Evolutionary conservation across 2,797 vertebrate genomes (phyloP).

Genomic region (Molossus alvarezi): DNA sequence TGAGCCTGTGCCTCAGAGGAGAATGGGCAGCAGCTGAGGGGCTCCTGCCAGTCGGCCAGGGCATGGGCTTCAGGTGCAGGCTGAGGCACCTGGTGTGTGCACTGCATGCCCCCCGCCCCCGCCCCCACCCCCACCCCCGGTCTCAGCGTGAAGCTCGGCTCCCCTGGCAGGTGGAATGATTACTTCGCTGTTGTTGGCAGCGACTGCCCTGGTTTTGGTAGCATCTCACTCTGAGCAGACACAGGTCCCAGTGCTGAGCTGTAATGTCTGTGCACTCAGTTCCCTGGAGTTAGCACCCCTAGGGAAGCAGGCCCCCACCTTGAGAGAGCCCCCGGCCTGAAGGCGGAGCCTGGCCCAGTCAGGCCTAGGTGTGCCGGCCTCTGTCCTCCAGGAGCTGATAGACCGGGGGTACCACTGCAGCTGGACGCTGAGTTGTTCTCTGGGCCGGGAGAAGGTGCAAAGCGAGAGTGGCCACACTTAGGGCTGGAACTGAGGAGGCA

Average conservation of each 20-base stretch:
- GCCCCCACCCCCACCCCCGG: no score
- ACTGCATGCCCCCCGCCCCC: neutral
- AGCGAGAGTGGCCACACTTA: neutral
- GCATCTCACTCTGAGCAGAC: neutral
- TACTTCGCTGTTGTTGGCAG: rapidly evolving
- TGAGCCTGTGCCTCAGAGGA: neutral
- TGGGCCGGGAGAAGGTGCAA: neutral
- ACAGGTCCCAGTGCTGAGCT: neutral
- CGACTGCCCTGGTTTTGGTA: neutral
- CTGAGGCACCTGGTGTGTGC: neutral
- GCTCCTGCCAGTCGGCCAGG: neutral
- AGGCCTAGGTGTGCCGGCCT: neutral
- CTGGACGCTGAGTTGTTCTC: neutral
- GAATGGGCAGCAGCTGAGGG: neutral
- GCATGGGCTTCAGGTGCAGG: neutral
- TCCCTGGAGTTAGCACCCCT: neutral
- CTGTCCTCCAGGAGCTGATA: neutral
- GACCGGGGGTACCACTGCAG: neutral
- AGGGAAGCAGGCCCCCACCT: neutral
- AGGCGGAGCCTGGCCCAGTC: neutral
- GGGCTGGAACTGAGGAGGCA: neutral
- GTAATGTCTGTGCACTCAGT: neutral
- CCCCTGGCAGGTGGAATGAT: rapidly evolving
- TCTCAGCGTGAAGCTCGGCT: neutral
- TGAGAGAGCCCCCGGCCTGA: neutral